phyloP scores from a whole-genome alignment of 1,140 invertebrate species.

The Drosophila oshimai region DNA sequence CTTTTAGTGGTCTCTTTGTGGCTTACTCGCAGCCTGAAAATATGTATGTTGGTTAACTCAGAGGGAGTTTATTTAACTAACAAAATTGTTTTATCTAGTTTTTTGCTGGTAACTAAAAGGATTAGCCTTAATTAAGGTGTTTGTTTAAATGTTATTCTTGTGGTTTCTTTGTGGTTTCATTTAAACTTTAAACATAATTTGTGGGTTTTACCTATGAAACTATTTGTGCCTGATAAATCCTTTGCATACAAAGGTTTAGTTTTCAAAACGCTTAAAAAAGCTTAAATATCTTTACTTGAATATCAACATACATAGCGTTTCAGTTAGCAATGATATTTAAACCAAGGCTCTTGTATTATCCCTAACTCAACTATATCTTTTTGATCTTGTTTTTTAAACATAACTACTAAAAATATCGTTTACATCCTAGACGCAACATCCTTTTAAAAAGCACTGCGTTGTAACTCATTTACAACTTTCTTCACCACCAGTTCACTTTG shows the following conservation, averaged over 20 bases:
- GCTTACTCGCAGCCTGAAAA: not conserved
- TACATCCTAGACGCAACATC: not conserved
- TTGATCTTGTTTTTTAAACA: not conserved
- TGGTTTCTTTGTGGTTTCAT: not conserved
- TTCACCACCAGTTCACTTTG: not conserved
- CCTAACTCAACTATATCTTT: too few relatives aligned
- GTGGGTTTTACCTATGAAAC: too few relatives aligned
- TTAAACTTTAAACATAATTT: not conserved
- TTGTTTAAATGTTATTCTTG: not conserved
- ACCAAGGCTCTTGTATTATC: too few relatives aligned
- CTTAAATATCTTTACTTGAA: too few relatives aligned
- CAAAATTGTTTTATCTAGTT: not conserved
- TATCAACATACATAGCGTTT: too few relatives aligned
- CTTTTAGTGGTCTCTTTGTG: conserved; percentile 32
- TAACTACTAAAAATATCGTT: not conserved
- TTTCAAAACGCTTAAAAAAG: too few relatives aligned
- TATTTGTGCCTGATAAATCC: too few relatives aligned
- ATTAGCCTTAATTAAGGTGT: not conserved
- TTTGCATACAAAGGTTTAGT: too few relatives aligned
- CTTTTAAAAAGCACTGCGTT: not conserved
- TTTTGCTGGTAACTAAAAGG: not conserved
- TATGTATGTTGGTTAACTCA: conserved; percentile 9
- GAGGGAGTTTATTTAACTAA: not conserved
- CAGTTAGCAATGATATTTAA: too few relatives aligned
- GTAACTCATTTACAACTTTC: not conserved